Conservation (phyloP, 2,113 vertebrate genomes). For the Mesocricetus auratus region DNA sequence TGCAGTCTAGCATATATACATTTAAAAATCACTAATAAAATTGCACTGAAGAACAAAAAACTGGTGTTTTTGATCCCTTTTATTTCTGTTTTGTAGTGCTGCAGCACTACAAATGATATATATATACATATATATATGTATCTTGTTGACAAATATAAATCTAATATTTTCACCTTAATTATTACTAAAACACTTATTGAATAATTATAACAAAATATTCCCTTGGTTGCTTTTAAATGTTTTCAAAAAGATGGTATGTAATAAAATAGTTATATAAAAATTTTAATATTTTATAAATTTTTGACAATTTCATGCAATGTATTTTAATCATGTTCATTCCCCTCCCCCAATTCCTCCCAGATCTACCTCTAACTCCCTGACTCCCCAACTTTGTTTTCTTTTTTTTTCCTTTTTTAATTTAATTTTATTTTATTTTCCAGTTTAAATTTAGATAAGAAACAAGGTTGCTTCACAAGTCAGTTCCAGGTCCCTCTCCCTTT, state of each 20-base stretch:
- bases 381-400: neutral
- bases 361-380: neutral
- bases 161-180: slow-evolving; percentile 20
- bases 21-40: slow-evolving; percentile 24
- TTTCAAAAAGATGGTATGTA: neutral
- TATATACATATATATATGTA: neutral
- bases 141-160: neutral
- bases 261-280: neutral
- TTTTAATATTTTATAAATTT: neutral
- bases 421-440: no score
- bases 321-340: neutral
- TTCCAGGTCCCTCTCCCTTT: no score
- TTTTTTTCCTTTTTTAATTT: no score
- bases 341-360: no score
- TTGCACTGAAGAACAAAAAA: neutral
- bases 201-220: neutral
- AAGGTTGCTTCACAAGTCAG: no score
- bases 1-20: neutral
- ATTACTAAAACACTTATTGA: neutral
- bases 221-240: neutral
- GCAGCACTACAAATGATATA: no score
- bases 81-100: neutral
- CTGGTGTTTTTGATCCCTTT: neutral
- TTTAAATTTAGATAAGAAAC: no score
- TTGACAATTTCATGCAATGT: neutral